phyloP scores from a whole-genome alignment of 1,140 invertebrate genomes.

The Pogonus chalceus region DNA sequence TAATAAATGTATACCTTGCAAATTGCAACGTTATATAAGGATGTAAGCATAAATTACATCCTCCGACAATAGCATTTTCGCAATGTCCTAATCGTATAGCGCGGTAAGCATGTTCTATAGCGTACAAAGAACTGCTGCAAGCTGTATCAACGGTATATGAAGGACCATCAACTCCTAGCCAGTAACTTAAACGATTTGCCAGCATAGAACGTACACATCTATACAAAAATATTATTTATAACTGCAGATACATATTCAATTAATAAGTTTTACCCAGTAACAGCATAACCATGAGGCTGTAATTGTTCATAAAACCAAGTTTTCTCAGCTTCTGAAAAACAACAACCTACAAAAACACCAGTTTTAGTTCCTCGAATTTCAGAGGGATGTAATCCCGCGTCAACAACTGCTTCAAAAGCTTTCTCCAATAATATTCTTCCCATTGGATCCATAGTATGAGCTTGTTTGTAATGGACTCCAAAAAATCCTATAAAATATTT shows the following conservation, averaged over 20 bases:
- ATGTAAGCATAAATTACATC: conserved; percentile 73
- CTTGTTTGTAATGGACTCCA: conserved; percentile 68
- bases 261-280: conserved; percentile 51
- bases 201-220: conserved; percentile 82
- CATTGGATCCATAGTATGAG: conserved; percentile 82
- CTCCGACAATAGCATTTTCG: conserved; percentile 81
- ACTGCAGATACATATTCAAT: neutral
- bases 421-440: conserved; percentile 74
- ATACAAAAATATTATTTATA: conserved; percentile 7
- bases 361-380: conserved; percentile 59
- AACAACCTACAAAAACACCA: conserved; percentile 72
- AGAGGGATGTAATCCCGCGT: conserved; percentile 61
- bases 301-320: conserved; percentile 56
- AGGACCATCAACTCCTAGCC: conserved; percentile 58
- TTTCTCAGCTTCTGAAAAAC: conserved; percentile 65
- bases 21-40: conserved; percentile 80
- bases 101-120: conserved; percentile 71
- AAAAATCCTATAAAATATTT: too few species aligned
- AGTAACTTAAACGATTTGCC: conserved; percentile 78
- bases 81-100: conserved; percentile 67
- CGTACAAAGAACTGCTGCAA: conserved; percentile 80
- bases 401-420: conserved; percentile 78
- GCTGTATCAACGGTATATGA: conserved; percentile 80
- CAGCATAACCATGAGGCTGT: conserved; percentile 46
- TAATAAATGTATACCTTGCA: conserved; percentile 37